Evolutionary conservation across 2,888 invertebrate species (phyloP).

Genomic region (Thyatira batis): DNA sequence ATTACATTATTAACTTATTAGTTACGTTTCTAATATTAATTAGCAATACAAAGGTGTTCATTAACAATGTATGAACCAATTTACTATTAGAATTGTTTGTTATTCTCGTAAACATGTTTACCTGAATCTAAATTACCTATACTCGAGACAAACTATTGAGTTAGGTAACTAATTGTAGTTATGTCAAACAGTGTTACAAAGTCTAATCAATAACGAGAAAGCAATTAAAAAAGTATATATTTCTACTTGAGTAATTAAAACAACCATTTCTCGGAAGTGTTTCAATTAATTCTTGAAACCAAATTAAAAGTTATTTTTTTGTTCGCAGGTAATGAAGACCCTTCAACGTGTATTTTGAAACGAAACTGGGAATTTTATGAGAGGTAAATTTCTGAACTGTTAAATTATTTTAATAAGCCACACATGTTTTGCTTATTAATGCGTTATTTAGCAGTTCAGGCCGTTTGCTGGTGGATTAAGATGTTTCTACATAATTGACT

Average conservation of each 20-base stretch:
- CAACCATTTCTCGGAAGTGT: conserved; percentile 9
- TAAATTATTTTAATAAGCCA: conserved; percentile 19
- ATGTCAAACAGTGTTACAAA: background rate
- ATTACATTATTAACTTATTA: background rate
- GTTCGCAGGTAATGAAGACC: conserved; percentile 65
- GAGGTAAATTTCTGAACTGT: conserved; percentile 55
- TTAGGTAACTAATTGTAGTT: background rate
- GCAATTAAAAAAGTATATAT: background rate
- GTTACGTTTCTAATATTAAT: background rate
- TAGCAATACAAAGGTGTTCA: background rate
- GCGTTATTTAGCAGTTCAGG: background rate
- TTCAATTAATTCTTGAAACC: conserved; percentile 15
- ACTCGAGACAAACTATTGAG: background rate
- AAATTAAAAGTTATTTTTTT: conserved; percentile 29
- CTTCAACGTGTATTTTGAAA: conserved; percentile 62
- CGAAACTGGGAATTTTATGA: conserved; percentile 67
- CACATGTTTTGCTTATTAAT: conserved; percentile 24
- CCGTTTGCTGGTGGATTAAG: background rate
- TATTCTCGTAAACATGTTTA: no score
- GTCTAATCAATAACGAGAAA: background rate
- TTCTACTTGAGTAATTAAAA: conserved; percentile 2
- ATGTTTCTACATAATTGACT: background rate
- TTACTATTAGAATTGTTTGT: no score
- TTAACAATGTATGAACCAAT: no score
- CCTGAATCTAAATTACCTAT: background rate